Conservation (phyloP, 2,888 invertebrate genomes). For the Microctonus aethiopoides region DNA sequence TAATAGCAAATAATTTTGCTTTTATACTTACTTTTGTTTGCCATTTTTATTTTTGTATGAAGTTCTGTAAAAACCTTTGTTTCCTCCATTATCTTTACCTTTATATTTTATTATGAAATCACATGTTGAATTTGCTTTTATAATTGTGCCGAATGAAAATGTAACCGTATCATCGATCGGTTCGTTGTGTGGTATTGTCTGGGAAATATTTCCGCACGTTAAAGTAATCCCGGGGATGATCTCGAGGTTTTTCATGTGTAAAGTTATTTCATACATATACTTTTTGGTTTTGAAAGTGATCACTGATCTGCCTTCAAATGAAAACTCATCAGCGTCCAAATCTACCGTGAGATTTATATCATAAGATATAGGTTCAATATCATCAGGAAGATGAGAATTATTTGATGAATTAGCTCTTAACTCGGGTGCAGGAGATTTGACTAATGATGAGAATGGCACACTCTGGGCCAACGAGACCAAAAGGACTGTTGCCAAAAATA, state of each 20-base stretch:
- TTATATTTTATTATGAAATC: slow-evolving; percentile 69
- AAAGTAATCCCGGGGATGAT: too few species aligned
- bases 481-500: background rate
- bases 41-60: slow-evolving; percentile 69
- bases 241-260: slow-evolving; percentile 39
- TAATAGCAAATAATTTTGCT: background rate
- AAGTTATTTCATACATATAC: background rate
- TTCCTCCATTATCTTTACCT: slow-evolving; percentile 71
- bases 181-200: too few species aligned
- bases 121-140: slow-evolving; percentile 56
- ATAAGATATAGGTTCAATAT: slow-evolving; percentile 69
- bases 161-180: too few species aligned
- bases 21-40: slow-evolving; percentile 54
- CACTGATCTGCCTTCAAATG: slow-evolving; percentile 19
- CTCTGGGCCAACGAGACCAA: background rate
- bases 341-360: slow-evolving; percentile 68
- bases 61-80: slow-evolving; percentile 77
- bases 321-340: slow-evolving; percentile 57
- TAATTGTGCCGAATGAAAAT: too few species aligned
- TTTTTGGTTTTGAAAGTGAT: slow-evolving; percentile 7
- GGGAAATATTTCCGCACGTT: too few species aligned
- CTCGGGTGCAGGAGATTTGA: background rate
- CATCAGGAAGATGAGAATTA: slow-evolving; percentile 69
- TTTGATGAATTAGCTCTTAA: background rate
- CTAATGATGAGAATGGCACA: background rate